Base-by-base conservation (phyloP, 2,888 invertebrate genomes). In the Caprella mutica region DNA sequence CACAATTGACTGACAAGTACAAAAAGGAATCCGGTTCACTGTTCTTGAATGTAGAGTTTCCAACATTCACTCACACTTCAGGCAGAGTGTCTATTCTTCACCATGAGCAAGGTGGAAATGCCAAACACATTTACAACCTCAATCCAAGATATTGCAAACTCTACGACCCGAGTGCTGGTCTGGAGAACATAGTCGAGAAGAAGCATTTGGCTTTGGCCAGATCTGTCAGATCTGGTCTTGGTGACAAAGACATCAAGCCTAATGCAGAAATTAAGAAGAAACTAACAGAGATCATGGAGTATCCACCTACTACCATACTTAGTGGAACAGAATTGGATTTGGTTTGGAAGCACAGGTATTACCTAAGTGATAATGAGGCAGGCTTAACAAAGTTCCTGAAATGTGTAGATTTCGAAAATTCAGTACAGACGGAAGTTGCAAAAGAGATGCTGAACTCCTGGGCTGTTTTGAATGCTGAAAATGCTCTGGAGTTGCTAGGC, bases 401-500 rank as follows among this genome's bases (percentile, higher is more conserved):
- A 75, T 96, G 96, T 71, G 94, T 98, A 55, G 94, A 96, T 71
- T 99, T 98, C 97, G 85, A 84, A 68, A 48, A 24, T 26, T 21
- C 48, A 21, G 30, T 24, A 6, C 77, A 82, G 59, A 78, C 80
- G 68, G 84, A 82, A 61, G 96, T 93, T 75, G 89, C 87, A 19
- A 81, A 86, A 3, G 93, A 94, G 71, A 82, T 96, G 79, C 78
- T 97, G 70, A 80, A 81, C 67, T 67, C 68, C 43, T 98, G 98
- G 98, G 82, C 85, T 52, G n/a, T n/a, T n/a, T n/a, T n/a, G n/a
- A 94, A 97, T 71, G 91, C 93, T 0, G 96, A 96, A 72, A 97
- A 98, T 73, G 94, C 97, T 0, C 75, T 99, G n/a, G 97, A 98
- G 72, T 76, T 91, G 46, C 75, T 91, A 1, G 86, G 88, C 52